Evolutionary conservation across 2,113 vertebrate genomes (phyloP), one percentile per base, ranked within the genome.

Genomic region (Sinocyclocheilus maitianheensis): DNA sequence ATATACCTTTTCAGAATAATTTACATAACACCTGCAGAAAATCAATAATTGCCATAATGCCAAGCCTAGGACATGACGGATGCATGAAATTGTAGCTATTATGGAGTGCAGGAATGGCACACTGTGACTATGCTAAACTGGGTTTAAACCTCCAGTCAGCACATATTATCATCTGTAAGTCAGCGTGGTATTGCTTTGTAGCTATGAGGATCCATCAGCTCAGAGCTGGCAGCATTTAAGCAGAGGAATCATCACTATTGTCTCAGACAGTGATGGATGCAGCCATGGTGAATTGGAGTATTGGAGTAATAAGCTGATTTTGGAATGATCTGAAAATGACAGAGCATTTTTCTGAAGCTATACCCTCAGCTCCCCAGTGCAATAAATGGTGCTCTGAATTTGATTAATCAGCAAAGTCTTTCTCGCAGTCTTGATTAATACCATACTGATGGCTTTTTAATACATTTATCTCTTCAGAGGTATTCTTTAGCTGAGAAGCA

Each of bases 221-320:
- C 65, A 55, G 30, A n/a, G 65, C 65, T 83, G 65, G 18, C 81
- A 83, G 81, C 48, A 65, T 71, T 83, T 72, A 83, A 83, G 26
- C 26, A 72, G 48, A 9, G 81, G 30, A 83, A 83, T 83, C 65
- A 72, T 83, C 30, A 55, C 65, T 83, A 55, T 83, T 83, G 81
- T 83, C 81, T 83, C 18, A 71, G 81, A 55, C 65, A 53, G 43
- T 72, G 65, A 83, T 83, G 65, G 81, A 72, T 83, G 65, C 81
- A 67, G 81, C 63, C 48, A 55, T 83, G 81, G 37, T 83, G 81
- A 83, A 72, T 51, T 43, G 46, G 40, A 43, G 80, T 48, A 69
- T 83, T 83, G 46, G 18, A 58, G 81, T 72, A 83, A 83, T 58
- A 51, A 40, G 81, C 48, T 72, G 65, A 34, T 34, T 83, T 83